Evolutionary conservation across 2,888 invertebrate genomes (phyloP).

Genomic region (Rhingia campestris): DNA sequence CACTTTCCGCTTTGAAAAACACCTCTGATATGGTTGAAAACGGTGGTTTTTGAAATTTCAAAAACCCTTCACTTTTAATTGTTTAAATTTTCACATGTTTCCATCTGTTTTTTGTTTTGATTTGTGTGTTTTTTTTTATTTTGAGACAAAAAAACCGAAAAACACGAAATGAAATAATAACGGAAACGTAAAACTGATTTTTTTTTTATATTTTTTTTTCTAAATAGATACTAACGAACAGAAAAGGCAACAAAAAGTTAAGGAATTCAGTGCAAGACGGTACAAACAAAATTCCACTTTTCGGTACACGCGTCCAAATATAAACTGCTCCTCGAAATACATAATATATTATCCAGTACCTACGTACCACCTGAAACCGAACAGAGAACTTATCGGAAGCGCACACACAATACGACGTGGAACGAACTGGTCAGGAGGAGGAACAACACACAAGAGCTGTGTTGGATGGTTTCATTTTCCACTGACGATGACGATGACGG

Average conservation of each 20-base stretch:
- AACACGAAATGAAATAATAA: neutral
- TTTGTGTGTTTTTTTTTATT: neutral
- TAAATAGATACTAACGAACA: conserved; percentile 55
- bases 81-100: conserved; percentile 14
- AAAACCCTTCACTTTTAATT: neutral
- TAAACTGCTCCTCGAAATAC: conserved; percentile 71
- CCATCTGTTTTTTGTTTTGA: neutral
- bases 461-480: conserved; percentile 66
- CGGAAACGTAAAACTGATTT: neutral
- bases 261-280: conserved; percentile 69
- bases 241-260: conserved; percentile 60
- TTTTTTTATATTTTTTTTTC: conserved; percentile 11
- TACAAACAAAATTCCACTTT: conserved; percentile 63
- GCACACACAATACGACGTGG: conserved; percentile 61
- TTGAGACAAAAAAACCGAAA: neutral
- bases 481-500: conserved; percentile 5
- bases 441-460: conserved; percentile 33
- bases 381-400: conserved; percentile 55
- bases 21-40: conserved; percentile 42
- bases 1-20: conserved; percentile 8
- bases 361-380: conserved; percentile 68
- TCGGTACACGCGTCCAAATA: conserved; percentile 74
- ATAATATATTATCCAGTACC: conserved; percentile 74
- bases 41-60: conserved; percentile 30
- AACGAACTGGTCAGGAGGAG: conserved; percentile 73